phyloP scores from a whole-genome alignment of 2,888 invertebrate species.

The Dasypolia templi region DNA sequence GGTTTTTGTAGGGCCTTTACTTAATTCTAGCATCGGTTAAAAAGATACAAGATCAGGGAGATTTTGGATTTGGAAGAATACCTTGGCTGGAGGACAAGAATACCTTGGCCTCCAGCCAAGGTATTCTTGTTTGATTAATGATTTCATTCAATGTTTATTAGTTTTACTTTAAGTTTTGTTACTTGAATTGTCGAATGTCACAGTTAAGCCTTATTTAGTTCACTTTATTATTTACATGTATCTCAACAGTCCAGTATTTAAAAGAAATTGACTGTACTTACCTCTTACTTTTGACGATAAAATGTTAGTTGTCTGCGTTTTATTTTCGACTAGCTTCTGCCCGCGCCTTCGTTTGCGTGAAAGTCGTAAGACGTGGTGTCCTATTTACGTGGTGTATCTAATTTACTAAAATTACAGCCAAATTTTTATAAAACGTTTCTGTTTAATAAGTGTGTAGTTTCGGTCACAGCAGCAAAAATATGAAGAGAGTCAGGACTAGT shows the following conservation, averaged over 20 bases:
- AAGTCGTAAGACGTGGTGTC: too few species aligned
- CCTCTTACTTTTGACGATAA: background rate
- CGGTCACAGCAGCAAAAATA: too few species aligned
- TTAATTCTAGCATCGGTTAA: background rate
- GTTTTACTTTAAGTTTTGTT: background rate
- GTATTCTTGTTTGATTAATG: background rate
- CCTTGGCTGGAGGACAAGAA: background rate
- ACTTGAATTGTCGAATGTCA: background rate
- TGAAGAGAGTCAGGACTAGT: too few species aligned
- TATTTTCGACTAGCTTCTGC: background rate
- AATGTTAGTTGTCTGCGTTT: background rate
- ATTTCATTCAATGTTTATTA: background rate
- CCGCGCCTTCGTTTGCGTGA: too few species aligned
- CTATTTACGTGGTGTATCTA: too few species aligned
- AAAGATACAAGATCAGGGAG: background rate
- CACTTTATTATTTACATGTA: background rate
- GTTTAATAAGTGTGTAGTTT: too few species aligned
- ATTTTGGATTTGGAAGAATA: too few species aligned
- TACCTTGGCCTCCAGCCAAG: too few species aligned
- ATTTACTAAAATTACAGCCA: too few species aligned
- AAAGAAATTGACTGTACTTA: background rate
- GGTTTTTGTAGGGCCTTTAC: conserved; percentile 1
- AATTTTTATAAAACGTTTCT: too few species aligned
- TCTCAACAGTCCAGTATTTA: background rate
- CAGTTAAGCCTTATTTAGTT: background rate